These are phyloP conservation scores for Palythoa grandiflora DNA, from an alignment of 92 coral and sea anemone species.

Conservation along the genomic window DNA sequence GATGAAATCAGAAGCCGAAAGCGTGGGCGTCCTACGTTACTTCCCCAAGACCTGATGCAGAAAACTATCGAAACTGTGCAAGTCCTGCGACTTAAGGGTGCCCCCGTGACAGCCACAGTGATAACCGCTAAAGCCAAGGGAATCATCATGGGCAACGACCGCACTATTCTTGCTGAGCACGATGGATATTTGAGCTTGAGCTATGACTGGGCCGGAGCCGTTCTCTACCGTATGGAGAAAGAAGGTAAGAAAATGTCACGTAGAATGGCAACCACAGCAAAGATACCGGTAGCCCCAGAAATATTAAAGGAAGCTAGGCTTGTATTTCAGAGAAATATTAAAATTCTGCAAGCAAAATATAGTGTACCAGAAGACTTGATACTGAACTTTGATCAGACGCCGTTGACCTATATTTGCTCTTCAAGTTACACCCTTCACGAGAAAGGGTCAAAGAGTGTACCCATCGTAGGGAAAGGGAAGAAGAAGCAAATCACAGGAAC, in stretches of 20 bases:
- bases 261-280: conserved; percentile 54
- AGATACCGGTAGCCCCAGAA: conserved; percentile 47
- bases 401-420: conserved; percentile 49
- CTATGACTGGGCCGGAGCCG: conserved; percentile 47
- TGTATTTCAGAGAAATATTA: conserved; percentile 49
- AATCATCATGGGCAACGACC: conserved; percentile 39
- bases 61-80: conserved; percentile 25
- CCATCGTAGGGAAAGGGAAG: conserved; percentile 42
- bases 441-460: conserved; percentile 52
- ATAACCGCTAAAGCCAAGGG: conserved; percentile 28
- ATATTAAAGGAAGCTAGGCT: conserved; percentile 54
- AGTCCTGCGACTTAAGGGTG: background rate
- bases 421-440: conserved; percentile 50
- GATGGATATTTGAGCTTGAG: conserved; percentile 52
- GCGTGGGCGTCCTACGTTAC: conserved; percentile 15
- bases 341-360: conserved; percentile 49
- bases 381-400: conserved; percentile 13
- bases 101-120: conserved; percentile 10
- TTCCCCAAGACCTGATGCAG: conserved; percentile 22
- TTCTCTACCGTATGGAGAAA: conserved; percentile 53
- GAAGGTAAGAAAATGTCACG: conserved; percentile 58
- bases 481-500: conserved; percentile 61
- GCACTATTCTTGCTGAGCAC: conserved; percentile 52
- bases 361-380: conserved; percentile 12
- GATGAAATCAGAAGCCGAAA: conserved; percentile 17